Conservation (phyloP, 2,888 invertebrate genomes). For the Julus scanicus region DNA sequence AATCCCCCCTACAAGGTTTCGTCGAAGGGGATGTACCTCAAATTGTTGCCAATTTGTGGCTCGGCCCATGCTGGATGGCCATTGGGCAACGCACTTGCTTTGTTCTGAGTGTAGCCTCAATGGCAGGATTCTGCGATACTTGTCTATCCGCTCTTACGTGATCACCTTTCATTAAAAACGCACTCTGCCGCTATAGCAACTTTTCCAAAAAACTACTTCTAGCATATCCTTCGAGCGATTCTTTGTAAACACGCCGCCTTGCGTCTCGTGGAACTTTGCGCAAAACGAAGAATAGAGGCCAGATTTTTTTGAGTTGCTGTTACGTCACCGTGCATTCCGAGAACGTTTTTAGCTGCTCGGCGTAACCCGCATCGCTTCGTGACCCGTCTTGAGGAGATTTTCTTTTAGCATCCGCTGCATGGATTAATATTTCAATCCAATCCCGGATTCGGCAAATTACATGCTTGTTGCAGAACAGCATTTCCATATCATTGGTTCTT, state of each 20-base stretch:
- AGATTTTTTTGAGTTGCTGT: conserved; percentile 44
- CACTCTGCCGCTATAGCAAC: conserved; percentile 31
- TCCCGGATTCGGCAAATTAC: conserved; percentile 49
- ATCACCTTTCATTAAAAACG: conserved; percentile 45
- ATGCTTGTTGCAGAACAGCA: conserved; percentile 30
- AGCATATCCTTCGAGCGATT: conserved; percentile 41
- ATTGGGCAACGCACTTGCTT: conserved; percentile 50
- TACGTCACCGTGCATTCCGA: conserved; percentile 50
- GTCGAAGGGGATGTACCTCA: conserved; percentile 30
- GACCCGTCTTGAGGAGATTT: conserved; percentile 46
- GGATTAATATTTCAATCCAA: conserved; percentile 51
- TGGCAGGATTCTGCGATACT: conserved; percentile 44
- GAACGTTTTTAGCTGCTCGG: conserved; percentile 48
- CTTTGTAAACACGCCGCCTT: conserved; percentile 27
- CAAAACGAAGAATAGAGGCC: conserved; percentile 48
- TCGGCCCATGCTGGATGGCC: conserved; percentile 53
- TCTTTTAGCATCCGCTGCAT: conserved; percentile 40
- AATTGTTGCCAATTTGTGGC: conserved; percentile 52
- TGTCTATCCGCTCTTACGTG: conserved; percentile 45
- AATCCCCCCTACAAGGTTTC: conserved; percentile 15
- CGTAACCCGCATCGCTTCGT: conserved; percentile 52
- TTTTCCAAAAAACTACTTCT: conserved; percentile 43
- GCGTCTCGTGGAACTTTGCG: conserved; percentile 39
- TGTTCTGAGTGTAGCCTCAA: conserved; percentile 46
- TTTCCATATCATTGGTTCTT: conserved; percentile 48